These are phyloP conservation scores for Pristis pectinata DNA, from an alignment of 2,797 vertebrate genomes.

Conservation along the genomic window DNA sequence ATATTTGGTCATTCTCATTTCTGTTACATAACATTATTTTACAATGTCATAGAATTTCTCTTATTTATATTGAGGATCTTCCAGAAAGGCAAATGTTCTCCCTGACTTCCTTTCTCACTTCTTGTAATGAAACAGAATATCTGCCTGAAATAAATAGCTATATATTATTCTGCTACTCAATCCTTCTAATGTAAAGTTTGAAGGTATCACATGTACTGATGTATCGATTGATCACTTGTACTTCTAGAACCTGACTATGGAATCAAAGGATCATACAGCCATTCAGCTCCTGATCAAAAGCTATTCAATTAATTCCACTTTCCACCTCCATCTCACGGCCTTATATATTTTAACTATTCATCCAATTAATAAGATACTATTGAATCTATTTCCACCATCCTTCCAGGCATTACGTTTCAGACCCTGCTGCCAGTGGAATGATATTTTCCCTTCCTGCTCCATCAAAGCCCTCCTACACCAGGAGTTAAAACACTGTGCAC, in stretches of 20 bases:
- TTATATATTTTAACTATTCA: no score
- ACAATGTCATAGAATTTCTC: neutral
- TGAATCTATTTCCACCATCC: neutral
- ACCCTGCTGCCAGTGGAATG: neutral
- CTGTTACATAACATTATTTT: neutral
- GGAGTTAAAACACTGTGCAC: neutral
- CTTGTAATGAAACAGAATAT: neutral
- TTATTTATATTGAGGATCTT: neutral
- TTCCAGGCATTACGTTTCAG: neutral
- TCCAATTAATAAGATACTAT: neutral
- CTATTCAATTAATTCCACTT: neutral
- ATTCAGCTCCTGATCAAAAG: neutral
- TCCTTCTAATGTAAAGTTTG: neutral
- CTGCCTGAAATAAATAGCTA: neutral
- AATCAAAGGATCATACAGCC: neutral
- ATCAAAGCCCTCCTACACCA: neutral
- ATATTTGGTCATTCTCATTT: neutral
- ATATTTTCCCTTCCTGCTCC: neutral
- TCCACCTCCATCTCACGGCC: no score
- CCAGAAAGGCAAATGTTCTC: neutral
- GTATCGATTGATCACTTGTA: neutral
- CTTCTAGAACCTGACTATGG: neutral
- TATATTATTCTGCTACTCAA: neutral
- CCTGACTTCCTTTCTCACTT: neutral
- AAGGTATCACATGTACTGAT: neutral